Evolutionary conservation across 2,888 invertebrate genomes (phyloP).

Genomic region (Eurytoma californica): DNA sequence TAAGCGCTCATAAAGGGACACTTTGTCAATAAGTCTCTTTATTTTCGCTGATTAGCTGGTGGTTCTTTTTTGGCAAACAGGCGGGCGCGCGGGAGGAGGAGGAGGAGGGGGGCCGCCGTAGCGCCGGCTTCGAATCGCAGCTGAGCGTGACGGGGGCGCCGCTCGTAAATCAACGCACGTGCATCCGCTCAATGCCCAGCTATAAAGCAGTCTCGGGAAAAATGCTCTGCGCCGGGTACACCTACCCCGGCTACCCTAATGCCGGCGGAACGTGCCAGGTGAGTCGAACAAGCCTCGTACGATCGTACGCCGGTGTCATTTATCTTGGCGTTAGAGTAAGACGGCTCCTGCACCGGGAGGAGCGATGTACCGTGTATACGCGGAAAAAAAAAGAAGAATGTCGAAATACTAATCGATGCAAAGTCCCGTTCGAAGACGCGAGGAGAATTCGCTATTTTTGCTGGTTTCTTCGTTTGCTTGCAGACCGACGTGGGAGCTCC

Average conservation of each 20-base stretch:
- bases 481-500: constrained; percentile 79
- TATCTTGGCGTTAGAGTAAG: constrained; percentile 23
- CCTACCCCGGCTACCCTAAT: constrained; percentile 57
- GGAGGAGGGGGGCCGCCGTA: constrained; percentile 58
- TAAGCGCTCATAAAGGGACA: constrained; percentile 57
- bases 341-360: background rate
- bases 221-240: constrained; percentile 80
- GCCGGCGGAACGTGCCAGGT: constrained; percentile 50
- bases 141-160: constrained; percentile 55
- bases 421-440: background rate
- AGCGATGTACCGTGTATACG: background rate
- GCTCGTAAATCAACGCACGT: constrained; percentile 60
- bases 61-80: background rate
- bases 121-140: constrained; percentile 57
- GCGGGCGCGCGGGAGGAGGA: constrained; percentile 5
- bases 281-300: constrained; percentile 38
- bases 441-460: background rate
- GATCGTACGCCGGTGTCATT: constrained; percentile 39
- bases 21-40: constrained; percentile 8
- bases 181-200: constrained; percentile 53
- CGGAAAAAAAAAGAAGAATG: too few relatives aligned
- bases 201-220: constrained; percentile 73
- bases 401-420: too few relatives aligned
- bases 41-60: background rate
- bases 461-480: background rate